Percentiles rank a stretch among this genome's conserved stretches.
Evolutionary conservation across 2,888 invertebrate species (phyloP).

Genomic region (Pantelozetes paolii): DNA sequence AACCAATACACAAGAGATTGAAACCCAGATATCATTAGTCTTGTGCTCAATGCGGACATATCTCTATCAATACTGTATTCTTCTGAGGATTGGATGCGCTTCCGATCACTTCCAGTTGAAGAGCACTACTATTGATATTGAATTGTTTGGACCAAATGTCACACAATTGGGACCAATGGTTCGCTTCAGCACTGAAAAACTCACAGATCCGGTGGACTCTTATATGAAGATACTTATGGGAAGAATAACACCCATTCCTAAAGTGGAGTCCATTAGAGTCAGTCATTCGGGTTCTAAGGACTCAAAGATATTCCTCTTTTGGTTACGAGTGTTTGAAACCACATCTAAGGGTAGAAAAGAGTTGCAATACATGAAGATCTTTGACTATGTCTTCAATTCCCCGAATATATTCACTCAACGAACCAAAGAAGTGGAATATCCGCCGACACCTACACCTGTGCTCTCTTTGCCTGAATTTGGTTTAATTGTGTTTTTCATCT

Average conservation of each 20-base stretch:
- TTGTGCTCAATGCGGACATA: not conserved
- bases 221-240: constrained; percentile 12
- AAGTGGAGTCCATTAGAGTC: not conserved
- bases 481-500: not conserved
- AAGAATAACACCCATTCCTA: not conserved
- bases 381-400: not conserved
- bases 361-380: not conserved
- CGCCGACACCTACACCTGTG: not conserved
- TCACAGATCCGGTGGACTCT: not conserved
- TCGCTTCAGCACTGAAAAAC: not conserved
- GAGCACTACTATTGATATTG: constrained; percentile 18
- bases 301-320: not conserved
- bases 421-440: not conserved
- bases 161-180: not conserved
- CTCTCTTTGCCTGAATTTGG: not conserved
- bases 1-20: not conserved
- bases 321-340: not conserved
- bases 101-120: not conserved
- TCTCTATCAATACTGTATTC: not conserved
- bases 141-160: not conserved
- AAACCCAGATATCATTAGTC: not conserved
- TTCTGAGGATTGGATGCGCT: not conserved
- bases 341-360: not conserved
- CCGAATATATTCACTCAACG: no score
- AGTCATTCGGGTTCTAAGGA: not conserved